Evolutionary conservation across 2,888 invertebrate genomes (phyloP), one percentile per base, ranked within the genome.

Genomic region (Glyphotaelius pellucidus): DNA sequence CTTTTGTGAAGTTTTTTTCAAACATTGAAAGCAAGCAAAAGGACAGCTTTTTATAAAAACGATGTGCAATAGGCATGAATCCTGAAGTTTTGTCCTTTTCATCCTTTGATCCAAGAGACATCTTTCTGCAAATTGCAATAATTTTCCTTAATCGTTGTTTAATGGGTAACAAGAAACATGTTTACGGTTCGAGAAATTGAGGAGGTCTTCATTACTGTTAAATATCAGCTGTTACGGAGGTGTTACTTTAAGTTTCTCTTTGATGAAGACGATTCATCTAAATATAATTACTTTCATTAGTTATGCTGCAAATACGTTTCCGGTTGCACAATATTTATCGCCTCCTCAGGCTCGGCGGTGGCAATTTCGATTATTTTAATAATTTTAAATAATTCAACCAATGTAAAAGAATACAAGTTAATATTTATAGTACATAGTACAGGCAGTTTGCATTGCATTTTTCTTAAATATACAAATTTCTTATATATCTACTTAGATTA

Each of bases 11-110:
- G 67, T 67, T 9, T 67, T 67, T 19, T 67, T 25, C 9, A 67
- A 67, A 9, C 25, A 9, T n/a, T 25, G 25, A n/a, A 67, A 67
- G 7, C 67, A 67, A 67, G 9, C 5, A 25, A 67, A 67, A 9
- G 67, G 25, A 67, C 67, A 9, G 67, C n/a, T 67, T 67, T 67
- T 67, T n/a, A n/a, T 52, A 4, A 83, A 35, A 35, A 12, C 25
- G 83, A 88, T 14, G 52, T 88, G 88, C 88, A 88, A 67, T 25
- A 88, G 88, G 79, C 88, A 67, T 88, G 79, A 52, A 88, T 88
- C 88, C 88, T 88, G 52, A 52, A 31, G 38, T 25, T 52, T 25
- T n/a, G n/a, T n/a, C n/a, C 15, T 52, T 12, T 67, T 52, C 31
- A 14, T 79, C 88, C 80, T 89, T 89, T 89, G 89, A 89, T 80